A percentile compares a stretch with the other conserved stretches of the same genome.
These are phyloP conservation scores for Apogon hyalosoma DNA, from an alignment of 2,797 vertebrate genomes.

Conservation along the genomic window DNA sequence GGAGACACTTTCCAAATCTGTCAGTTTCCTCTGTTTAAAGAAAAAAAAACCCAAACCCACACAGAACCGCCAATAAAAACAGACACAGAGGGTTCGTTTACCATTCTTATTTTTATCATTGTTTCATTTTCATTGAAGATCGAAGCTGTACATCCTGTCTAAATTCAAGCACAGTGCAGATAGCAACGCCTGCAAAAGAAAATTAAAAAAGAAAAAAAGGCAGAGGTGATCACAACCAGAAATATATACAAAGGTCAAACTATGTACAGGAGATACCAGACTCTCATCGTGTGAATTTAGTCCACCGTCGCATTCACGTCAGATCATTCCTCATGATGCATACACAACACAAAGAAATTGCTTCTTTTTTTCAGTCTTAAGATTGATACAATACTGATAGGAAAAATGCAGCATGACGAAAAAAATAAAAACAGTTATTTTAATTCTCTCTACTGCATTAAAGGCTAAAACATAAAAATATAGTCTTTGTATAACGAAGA, in stretches of 20 bases:
- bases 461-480: constrained; percentile 82
- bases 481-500: constrained; percentile 73
- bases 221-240: constrained; percentile 86
- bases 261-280: constrained; percentile 83
- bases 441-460: constrained; percentile 62
- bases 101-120: constrained; percentile 85
- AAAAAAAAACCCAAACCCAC: constrained; percentile 2
- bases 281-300: constrained; percentile 67
- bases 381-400: constrained; percentile 72
- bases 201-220: constrained; percentile 78
- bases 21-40: too few species aligned
- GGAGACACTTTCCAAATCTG: constrained; percentile 2
- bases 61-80: constrained; percentile 55
- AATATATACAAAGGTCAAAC: constrained; percentile 85
- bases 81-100: constrained; percentile 27
- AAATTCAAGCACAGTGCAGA: constrained; percentile 87
- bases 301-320: constrained; percentile 67
- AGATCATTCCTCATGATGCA: constrained; percentile 72
- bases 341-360: constrained; percentile 75
- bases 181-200: constrained; percentile 84
- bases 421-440: constrained; percentile 70
- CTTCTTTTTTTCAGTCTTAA: constrained; percentile 67
- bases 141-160: constrained; percentile 84
- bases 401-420: constrained; percentile 80
- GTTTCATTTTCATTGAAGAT: constrained; percentile 87